Conservation (phyloP, 92 coral and sea anemone species). For the Pocillopora meandrina region DNA sequence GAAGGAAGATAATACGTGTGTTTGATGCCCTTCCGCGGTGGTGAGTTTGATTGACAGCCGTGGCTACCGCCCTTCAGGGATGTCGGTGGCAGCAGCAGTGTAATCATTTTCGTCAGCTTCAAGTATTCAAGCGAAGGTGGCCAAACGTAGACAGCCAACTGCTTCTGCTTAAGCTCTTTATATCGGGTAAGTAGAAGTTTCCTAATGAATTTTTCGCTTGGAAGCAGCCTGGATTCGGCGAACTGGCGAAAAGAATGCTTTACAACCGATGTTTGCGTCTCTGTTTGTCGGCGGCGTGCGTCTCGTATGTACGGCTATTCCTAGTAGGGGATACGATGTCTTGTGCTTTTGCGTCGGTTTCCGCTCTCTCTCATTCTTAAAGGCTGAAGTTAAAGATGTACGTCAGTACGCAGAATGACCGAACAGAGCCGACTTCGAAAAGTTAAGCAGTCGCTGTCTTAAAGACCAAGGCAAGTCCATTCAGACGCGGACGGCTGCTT, state of each 20-base stretch:
- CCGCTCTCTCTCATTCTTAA: background rate
- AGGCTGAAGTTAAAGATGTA: background rate
- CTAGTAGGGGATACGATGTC: background rate
- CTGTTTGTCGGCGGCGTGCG: conserved; percentile 1
- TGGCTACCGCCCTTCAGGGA: conserved; percentile 44
- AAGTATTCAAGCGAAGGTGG: conserved; percentile 10
- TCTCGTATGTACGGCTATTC: background rate
- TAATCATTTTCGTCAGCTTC: conserved; percentile 30
- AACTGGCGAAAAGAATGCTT: background rate
- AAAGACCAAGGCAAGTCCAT: conserved; percentile 14
- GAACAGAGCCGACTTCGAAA: background rate
- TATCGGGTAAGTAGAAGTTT: conserved; percentile 8
- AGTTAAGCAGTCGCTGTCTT: conserved; percentile 21
- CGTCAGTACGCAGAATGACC: background rate
- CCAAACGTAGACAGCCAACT: background rate
- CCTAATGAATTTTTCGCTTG: background rate
- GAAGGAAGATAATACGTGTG: conserved; percentile 51
- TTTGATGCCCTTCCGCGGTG: conserved; percentile 51
- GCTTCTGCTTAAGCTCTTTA: background rate
- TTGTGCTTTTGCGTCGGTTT: background rate
- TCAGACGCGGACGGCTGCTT: conserved; percentile 17
- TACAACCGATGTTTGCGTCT: background rate
- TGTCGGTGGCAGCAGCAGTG: conserved; percentile 36
- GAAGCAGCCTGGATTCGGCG: conserved; percentile 1
- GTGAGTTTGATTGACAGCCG: conserved; percentile 43